These are phyloP conservation scores for Callinectes sapidus DNA, from an alignment of 2,888 invertebrate genomes.

Conservation along the genomic window DNA sequence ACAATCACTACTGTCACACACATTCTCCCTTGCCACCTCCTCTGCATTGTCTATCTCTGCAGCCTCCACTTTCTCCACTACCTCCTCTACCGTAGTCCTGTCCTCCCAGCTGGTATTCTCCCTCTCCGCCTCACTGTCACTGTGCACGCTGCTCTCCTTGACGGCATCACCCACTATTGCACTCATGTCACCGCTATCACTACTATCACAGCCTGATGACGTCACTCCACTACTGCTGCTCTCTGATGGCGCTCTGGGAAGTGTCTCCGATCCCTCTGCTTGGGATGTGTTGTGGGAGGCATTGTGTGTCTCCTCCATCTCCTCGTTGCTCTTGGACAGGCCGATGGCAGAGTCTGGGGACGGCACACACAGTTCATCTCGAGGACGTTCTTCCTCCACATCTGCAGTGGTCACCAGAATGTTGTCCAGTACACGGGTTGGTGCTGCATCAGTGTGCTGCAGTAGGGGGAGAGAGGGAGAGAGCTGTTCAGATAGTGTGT, in stretches of 20 bases:
- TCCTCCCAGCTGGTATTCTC: conserved; percentile 19
- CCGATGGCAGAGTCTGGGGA: conserved; percentile 68
- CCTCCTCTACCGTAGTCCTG: conserved; percentile 6
- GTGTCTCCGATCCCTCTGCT: not conserved
- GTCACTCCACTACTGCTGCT: conserved; percentile 65
- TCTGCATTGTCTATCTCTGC: conserved; percentile 6
- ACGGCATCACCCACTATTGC: conserved; percentile 61
- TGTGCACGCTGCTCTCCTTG: conserved; percentile 23
- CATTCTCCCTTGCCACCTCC: conserved; percentile 31
- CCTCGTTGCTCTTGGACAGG: conserved; percentile 64
- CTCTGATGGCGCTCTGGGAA: conserved; percentile 49
- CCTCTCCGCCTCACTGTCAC: conserved; percentile 55
- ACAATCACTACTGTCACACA: conserved; percentile 32
- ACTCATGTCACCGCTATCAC: conserved; percentile 66
- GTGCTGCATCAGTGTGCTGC: not conserved
- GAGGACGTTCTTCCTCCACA: not conserved
- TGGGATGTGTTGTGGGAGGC: not conserved
- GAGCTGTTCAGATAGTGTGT: too few relatives aligned
- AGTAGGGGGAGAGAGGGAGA: too few relatives aligned
- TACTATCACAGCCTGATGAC: conserved; percentile 63
- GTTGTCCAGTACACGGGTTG: conserved; percentile 36
- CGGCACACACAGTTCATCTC: conserved; percentile 50
- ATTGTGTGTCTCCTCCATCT: conserved; percentile 41
- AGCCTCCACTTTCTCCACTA: not conserved
- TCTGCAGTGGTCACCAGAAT: conserved; percentile 12